Conservation (phyloP, 2,888 invertebrate genomes). For the Micropterix aruncella region DNA sequence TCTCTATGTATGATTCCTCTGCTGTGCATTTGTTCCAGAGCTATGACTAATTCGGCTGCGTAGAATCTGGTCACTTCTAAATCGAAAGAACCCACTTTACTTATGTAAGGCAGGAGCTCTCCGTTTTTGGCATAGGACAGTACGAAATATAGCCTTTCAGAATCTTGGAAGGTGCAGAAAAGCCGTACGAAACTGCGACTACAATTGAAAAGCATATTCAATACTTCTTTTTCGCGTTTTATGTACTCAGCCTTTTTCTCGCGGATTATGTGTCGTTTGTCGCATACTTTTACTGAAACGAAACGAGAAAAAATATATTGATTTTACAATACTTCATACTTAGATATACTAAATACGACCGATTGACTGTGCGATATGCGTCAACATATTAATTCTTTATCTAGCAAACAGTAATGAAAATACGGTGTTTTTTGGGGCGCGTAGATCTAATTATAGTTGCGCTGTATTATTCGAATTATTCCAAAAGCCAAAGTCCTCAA, state of each 20-base stretch:
- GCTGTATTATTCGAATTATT: too few species aligned
- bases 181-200: conserved; percentile 86
- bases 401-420: too few species aligned
- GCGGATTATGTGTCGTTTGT: conserved; percentile 83
- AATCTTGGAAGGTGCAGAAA: conserved; percentile 94
- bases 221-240: conserved; percentile 85
- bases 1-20: conserved; percentile 89
- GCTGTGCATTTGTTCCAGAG: conserved; percentile 81
- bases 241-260: conserved; percentile 91
- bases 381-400: too few species aligned
- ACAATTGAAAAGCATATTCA: conserved; percentile 69
- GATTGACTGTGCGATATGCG: too few species aligned
- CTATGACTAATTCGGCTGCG: conserved; percentile 83
- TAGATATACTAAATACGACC: too few species aligned
- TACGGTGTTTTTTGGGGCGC: too few species aligned
- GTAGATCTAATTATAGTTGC: too few species aligned
- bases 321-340: too few species aligned
- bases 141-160: conserved; percentile 86
- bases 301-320: conserved; percentile 14
- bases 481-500: too few species aligned
- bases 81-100: conserved; percentile 82
- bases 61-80: conserved; percentile 85
- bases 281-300: conserved; percentile 89
- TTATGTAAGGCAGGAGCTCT: conserved; percentile 84
- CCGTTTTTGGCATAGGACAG: conserved; percentile 91